Percentiles rank a stretch among this genome's conserved stretches.
These are phyloP conservation scores for Amblyraja radiata DNA, from an alignment of 2,797 vertebrate genomes.

Conservation along the genomic window DNA sequence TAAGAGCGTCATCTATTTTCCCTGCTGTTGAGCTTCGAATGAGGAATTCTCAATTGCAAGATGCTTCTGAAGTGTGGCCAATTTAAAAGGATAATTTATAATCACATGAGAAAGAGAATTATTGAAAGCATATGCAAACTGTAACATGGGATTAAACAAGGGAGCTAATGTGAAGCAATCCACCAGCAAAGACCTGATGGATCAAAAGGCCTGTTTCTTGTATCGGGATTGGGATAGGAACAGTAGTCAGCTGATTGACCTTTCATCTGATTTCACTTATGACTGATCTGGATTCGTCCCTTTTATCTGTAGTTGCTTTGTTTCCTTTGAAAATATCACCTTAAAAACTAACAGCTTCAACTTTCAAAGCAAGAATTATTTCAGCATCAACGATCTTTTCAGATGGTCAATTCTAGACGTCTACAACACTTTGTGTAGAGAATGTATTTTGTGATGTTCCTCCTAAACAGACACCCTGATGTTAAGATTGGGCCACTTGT, in stretches of 20 bases:
- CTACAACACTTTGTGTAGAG: neutral
- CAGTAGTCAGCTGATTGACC: neutral
- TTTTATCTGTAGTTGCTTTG: neutral
- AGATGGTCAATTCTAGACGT: neutral
- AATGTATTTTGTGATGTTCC: neutral
- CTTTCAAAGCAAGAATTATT: neutral
- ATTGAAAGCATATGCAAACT: too few species aligned
- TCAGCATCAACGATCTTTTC: neutral
- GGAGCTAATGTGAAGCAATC: neutral
- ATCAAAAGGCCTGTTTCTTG: neutral
- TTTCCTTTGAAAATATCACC: too few species aligned
- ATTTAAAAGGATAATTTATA: neutral
- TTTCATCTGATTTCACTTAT: neutral
- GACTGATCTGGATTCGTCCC: neutral
- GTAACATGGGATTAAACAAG: too few species aligned
- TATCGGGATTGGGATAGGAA: neutral
- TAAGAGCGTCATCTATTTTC: too few species aligned
- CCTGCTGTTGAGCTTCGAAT: neutral
- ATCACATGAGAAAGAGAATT: neutral
- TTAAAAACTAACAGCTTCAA: neutral
- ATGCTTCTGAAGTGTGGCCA: neutral
- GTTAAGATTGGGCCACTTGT: neutral
- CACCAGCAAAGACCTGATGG: neutral
- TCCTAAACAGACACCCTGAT: neutral
- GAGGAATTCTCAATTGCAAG: neutral